phyloP scores from a whole-genome alignment of 2,888 invertebrate species.

The Stenichneumon culpator region DNA sequence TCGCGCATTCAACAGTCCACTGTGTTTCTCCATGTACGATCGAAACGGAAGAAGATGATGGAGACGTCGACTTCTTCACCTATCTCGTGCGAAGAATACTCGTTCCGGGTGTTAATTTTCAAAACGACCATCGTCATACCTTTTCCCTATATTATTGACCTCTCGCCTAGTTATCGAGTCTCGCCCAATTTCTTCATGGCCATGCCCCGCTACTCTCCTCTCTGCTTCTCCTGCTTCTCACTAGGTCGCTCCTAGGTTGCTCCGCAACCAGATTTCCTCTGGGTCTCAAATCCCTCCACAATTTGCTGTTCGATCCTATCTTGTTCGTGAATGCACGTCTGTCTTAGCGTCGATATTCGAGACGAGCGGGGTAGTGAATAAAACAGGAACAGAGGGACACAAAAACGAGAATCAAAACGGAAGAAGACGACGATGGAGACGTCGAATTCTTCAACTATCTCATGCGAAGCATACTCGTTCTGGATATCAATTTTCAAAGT shows the following conservation, averaged over 20 bases:
- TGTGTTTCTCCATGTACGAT: constrained; percentile 8
- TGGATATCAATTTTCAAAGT: constrained; percentile 79
- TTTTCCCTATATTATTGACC: constrained; percentile 52
- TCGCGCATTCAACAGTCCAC: constrained; percentile 26
- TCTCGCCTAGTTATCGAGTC: constrained; percentile 18
- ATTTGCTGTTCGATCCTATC: constrained; percentile 48
- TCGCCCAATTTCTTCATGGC: constrained; percentile 19
- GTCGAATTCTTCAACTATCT: background rate
- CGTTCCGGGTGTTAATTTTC: constrained; percentile 76
- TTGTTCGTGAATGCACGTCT: constrained; percentile 42
- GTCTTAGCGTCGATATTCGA: constrained; percentile 40
- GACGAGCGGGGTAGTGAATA: constrained; percentile 17
- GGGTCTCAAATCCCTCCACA: constrained; percentile 39
- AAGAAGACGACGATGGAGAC: constrained; percentile 19
- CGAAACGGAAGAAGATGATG: constrained; percentile 16
- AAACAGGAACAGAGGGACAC: constrained; percentile 1
- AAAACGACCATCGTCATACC: constrained; percentile 78
- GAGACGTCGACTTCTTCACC: background rate
- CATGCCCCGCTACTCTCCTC: constrained; percentile 63
- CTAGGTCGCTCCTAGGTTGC: constrained; percentile 24
- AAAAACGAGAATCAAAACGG: constrained; percentile 16
- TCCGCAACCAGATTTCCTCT: constrained; percentile 49
- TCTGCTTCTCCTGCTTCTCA: constrained; percentile 64
- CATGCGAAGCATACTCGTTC: constrained; percentile 39
- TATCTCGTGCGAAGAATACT: constrained; percentile 3